A percentile compares a stretch with the other conserved stretches of the same genome.
These are phyloP conservation scores for Pristionchus fissidentatus DNA, from an alignment of 2,888 invertebrate genomes.

Conservation along the genomic window DNA sequence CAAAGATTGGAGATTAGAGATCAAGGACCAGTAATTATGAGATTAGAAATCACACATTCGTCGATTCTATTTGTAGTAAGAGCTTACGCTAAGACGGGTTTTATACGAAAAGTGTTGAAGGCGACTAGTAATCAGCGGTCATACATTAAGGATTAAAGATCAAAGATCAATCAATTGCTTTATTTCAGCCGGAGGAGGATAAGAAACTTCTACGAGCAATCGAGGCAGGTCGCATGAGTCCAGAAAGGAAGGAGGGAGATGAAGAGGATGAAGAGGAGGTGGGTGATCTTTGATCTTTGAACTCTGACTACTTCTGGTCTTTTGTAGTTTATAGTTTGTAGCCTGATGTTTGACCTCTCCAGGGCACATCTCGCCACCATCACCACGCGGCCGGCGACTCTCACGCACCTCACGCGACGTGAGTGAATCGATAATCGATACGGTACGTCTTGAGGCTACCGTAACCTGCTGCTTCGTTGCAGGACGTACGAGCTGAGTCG, in stretches of 20 bases:
- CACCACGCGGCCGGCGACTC: too few species aligned
- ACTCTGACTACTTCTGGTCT: too few species aligned
- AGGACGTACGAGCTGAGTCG: conserved; percentile 29
- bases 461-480: conserved; percentile 1
- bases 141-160: not conserved
- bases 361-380: too few species aligned
- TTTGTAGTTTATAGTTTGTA: too few species aligned
- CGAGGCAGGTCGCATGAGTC: conserved; percentile 3
- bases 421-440: conserved; percentile 17
- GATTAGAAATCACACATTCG: too few species aligned
- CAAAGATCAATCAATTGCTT: not conserved
- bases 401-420: not conserved
- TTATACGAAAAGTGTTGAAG: too few species aligned
- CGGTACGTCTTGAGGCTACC: not conserved
- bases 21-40: too few species aligned
- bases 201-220: not conserved
- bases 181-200: conserved; percentile 21
- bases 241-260: not conserved
- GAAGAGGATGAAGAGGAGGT: conserved; percentile 10
- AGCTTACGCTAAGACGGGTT: not conserved
- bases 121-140: not conserved
- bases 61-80: not conserved
- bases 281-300: conserved; percentile 25
- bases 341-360: too few species aligned
- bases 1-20: too few species aligned